These are phyloP conservation scores for Caenorhabditis wallacei DNA, from an alignment of 2,888 invertebrate species.

Conservation along the genomic window DNA sequence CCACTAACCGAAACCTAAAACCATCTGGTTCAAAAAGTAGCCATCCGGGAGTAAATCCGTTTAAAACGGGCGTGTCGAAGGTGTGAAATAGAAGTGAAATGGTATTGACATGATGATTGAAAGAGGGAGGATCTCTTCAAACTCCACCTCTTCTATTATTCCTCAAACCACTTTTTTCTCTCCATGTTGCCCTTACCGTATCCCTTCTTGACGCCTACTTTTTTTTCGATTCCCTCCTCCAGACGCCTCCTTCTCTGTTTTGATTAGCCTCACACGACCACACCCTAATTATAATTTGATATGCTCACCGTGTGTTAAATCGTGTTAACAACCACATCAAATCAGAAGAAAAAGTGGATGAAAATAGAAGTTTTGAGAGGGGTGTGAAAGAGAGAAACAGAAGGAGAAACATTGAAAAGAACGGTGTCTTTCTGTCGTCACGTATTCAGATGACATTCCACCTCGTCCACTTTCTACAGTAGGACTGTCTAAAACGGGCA, in stretches of 20 bases:
- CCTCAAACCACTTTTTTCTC: constrained; percentile 11
- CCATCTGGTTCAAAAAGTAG: constrained; percentile 17
- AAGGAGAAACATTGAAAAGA: no score
- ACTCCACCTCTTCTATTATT: constrained; percentile 40
- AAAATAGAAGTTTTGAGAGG: constrained; percentile 1
- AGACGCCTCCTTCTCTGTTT: constrained; percentile 37
- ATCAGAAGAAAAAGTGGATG: constrained; percentile 16
- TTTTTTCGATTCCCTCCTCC: constrained; percentile 3
- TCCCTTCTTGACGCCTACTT: constrained; percentile 5
- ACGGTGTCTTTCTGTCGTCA: constrained; percentile 50
- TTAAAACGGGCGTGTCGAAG: constrained; percentile 19
- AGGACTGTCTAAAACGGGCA: constrained; percentile 39
- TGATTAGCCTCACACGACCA: constrained; percentile 43
- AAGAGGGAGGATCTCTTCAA: constrained; percentile 5
- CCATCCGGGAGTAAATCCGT: not conserved
- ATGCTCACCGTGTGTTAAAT: constrained; percentile 47
- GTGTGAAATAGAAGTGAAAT: constrained; percentile 49
- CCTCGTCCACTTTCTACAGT: constrained; percentile 25
- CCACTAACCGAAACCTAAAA: no score
- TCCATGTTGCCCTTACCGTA: constrained; percentile 34
- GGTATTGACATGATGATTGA: constrained; percentile 3
- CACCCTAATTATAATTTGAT: constrained; percentile 61
- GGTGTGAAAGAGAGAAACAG: constrained; percentile 18
- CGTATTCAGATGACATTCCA: constrained; percentile 37
- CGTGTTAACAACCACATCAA: constrained; percentile 49